phyloP scores from a whole-genome alignment of 2,888 invertebrate species.

The Eupithecia centaureata region DNA sequence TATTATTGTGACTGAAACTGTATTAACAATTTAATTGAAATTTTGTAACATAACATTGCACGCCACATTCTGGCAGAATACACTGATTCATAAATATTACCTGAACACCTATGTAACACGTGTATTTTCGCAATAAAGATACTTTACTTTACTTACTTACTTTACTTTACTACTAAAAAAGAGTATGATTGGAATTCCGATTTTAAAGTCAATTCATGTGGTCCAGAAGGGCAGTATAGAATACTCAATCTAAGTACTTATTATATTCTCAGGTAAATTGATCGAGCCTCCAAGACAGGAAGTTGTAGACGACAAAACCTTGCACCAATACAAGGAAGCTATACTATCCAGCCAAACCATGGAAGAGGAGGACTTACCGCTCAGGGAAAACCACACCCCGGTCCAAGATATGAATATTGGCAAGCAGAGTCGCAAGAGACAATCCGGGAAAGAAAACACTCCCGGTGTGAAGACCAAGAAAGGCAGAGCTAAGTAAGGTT shows the following conservation, averaged over 20 bases:
- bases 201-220: no score
- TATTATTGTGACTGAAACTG: no score
- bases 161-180: no score
- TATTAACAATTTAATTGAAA: no score
- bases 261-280: conserved; percentile 41
- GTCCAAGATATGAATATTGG: conserved; percentile 52
- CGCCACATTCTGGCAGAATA: no score
- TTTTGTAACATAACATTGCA: no score
- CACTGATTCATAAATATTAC: no score
- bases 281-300: conserved; percentile 43
- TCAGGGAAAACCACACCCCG: conserved; percentile 56
- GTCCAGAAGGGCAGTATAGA: not conserved
- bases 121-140: no score
- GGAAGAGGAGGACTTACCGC: conserved; percentile 51
- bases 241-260: not conserved
- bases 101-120: no score
- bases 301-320: conserved; percentile 49
- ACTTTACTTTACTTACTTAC: no score
- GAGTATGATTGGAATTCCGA: no score
- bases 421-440: conserved; percentile 51
- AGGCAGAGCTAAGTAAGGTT: not conserved
- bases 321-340: conserved; percentile 62
- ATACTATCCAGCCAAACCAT: conserved; percentile 46
- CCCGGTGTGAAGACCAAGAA: conserved; percentile 17
- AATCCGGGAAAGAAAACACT: conserved; percentile 36